A percentile compares a stretch with the other conserved stretches of the same genome.
Evolutionary conservation across 35 echinoderm and acorn worm species (phyloP).

Genomic region (Ophiothrix spiculata): DNA sequence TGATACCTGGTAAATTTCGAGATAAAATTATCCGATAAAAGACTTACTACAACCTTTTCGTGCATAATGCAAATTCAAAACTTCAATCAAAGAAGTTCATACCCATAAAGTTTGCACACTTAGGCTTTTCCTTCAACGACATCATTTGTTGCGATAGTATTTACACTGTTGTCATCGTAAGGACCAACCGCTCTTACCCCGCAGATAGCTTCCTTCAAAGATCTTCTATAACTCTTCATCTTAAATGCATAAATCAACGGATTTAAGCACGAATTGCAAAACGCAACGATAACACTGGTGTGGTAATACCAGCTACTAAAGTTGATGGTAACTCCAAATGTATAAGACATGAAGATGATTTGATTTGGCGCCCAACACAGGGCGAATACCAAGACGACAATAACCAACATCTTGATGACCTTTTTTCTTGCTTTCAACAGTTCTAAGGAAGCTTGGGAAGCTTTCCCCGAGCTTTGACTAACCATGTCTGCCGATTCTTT

Average conservation of each 20-base stretch:
- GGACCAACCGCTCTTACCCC: not conserved
- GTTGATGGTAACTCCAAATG: constrained; percentile 61
- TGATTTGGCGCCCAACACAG: constrained; percentile 98
- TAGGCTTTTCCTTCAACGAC: too few relatives aligned
- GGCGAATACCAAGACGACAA: constrained; percentile 73
- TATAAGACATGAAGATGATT: constrained; percentile 83
- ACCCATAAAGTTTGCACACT: too few relatives aligned
- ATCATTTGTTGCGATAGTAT: not conserved
- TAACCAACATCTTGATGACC: constrained; percentile 67
- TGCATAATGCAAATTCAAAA: too few relatives aligned
- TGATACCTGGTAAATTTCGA: too few relatives aligned
- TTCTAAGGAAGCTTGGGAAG: constrained; percentile 49
- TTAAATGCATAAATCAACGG: constrained; percentile 96
- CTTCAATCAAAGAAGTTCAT: too few relatives aligned
- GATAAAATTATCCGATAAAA: too few relatives aligned
- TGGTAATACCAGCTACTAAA: constrained; percentile 82
- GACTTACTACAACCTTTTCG: too few relatives aligned
- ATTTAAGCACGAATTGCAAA: constrained; percentile 82
- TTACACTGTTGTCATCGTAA: not conserved
- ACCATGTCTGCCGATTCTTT: constrained; percentile 47
- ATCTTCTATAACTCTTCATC: constrained; percentile 65
- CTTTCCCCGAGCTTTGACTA: constrained; percentile 32
- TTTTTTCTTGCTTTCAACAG: constrained; percentile 71
- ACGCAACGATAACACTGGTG: constrained; percentile 72
- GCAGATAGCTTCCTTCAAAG: not conserved